phyloP scores from a whole-genome alignment of 1,140 invertebrate genomes.

The Lerema accius region DNA sequence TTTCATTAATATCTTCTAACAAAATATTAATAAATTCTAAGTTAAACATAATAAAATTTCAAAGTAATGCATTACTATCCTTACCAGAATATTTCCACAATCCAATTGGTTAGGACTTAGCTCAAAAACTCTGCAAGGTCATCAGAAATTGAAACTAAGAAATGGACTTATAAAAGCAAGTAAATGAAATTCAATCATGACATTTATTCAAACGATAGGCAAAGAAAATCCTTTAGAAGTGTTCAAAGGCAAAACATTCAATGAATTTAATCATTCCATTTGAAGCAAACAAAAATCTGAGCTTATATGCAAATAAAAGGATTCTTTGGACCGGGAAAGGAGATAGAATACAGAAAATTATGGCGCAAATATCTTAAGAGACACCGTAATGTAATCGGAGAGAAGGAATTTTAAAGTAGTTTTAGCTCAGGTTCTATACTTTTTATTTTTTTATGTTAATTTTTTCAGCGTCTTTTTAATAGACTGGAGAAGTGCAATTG shows the following conservation, averaged over 20 bases:
- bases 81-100: too few relatives aligned
- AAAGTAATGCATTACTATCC: too few relatives aligned
- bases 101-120: too few relatives aligned
- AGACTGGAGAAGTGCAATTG: not conserved
- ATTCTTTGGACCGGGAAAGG: not conserved
- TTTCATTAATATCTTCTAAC: too few relatives aligned
- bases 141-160: too few relatives aligned
- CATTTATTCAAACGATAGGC: constrained; percentile 22
- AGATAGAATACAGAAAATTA: constrained; percentile 26
- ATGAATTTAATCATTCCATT: constrained; percentile 25
- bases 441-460: constrained; percentile 32
- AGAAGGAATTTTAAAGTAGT: constrained; percentile 22
- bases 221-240: constrained; percentile 2
- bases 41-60: too few relatives aligned
- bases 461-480: constrained; percentile 12
- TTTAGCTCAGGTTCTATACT: constrained; percentile 3
- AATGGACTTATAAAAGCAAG: too few relatives aligned
- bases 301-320: constrained; percentile 22
- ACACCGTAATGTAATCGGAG: constrained; percentile 24
- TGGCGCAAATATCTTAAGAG: constrained; percentile 1
- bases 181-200: constrained; percentile 6
- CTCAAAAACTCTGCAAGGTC: too few relatives aligned
- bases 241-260: constrained; percentile 21
- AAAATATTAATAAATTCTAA: too few relatives aligned
- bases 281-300: constrained; percentile 23